phyloP scores from a whole-genome alignment of 2,113 vertebrate species.

The Corythoichthys haematopterus region DNA sequence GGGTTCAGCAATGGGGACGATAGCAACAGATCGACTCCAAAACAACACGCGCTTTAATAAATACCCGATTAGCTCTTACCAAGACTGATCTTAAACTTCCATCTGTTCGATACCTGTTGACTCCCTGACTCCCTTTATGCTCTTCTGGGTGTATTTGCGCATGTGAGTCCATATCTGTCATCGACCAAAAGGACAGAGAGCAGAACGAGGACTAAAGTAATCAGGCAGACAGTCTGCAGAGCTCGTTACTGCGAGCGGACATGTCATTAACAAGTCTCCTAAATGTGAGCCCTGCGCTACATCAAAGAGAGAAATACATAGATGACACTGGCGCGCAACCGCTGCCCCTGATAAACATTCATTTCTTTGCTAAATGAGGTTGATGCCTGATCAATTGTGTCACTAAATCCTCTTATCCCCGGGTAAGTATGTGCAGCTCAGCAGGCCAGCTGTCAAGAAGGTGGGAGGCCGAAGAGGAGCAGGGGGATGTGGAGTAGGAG shows the following conservation, averaged over 20 bases:
- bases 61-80: constrained; percentile 30
- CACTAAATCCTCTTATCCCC: constrained; percentile 70
- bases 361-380: constrained; percentile 69
- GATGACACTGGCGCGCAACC: constrained; percentile 20
- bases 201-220: constrained; percentile 42
- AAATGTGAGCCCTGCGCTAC: constrained; percentile 22
- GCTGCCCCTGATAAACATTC: constrained; percentile 39
- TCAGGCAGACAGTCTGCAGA: constrained; percentile 45
- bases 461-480: constrained; percentile 45
- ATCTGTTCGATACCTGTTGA: constrained; percentile 22
- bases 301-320: constrained; percentile 4
- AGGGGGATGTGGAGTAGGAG: constrained; percentile 22
- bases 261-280: constrained; percentile 56
- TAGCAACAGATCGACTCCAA: constrained; percentile 22
- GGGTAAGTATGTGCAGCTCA: constrained; percentile 69
- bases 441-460: constrained; percentile 73
- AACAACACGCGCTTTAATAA: constrained; percentile 17
- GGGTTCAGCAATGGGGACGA: neutral
- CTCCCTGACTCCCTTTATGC: constrained; percentile 1
- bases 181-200: constrained; percentile 32
- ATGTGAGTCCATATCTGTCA: constrained; percentile 10
- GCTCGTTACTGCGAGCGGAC: constrained; percentile 49
- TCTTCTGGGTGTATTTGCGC: neutral
- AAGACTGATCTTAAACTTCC: constrained; percentile 15
- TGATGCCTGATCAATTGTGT: constrained; percentile 74